These are phyloP conservation scores for Plagodis pulveraria DNA, from an alignment of 2,888 invertebrate genomes.

Conservation along the genomic window DNA sequence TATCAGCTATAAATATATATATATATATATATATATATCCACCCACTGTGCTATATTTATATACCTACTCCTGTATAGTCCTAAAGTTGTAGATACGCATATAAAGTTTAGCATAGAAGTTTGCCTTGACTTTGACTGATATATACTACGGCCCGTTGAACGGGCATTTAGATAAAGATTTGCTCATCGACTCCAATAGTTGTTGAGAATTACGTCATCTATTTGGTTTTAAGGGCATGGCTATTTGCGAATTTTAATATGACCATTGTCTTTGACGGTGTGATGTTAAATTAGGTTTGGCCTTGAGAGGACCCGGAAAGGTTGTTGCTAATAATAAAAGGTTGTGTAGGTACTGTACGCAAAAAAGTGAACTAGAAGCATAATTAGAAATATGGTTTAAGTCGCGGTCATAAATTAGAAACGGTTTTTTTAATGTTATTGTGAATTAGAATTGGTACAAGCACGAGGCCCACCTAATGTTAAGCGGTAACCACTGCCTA, in stretches of 20 bases:
- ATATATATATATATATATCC: no score
- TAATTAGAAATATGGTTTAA: no score
- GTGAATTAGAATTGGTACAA: no score
- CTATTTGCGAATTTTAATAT: conserved; percentile 9
- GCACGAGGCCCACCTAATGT: no score
- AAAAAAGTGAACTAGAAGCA: not conserved
- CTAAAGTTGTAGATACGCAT: no score
- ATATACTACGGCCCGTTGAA: not conserved
- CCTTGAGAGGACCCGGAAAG: conserved; percentile 17
- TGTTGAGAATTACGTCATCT: conserved; percentile 4
- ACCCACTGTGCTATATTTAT: no score
- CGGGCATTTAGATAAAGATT: not conserved
- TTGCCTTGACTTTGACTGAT: conserved; percentile 1
- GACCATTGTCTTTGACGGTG: conserved; percentile 12
- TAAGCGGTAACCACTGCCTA: no score
- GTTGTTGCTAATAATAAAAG: conserved; percentile 6
- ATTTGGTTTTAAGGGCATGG: not conserved
- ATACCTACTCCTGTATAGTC: no score
- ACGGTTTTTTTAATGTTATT: no score
- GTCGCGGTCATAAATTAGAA: no score
- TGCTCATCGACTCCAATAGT: not conserved
- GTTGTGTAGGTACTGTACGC: not conserved
- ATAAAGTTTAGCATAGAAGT: not conserved
- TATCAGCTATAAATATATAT: no score
- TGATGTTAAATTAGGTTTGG: conserved; percentile 6